These are phyloP conservation scores for Hirundichthys speculiger DNA, from an alignment of 2,113 vertebrate species.

Conservation along the genomic window DNA sequence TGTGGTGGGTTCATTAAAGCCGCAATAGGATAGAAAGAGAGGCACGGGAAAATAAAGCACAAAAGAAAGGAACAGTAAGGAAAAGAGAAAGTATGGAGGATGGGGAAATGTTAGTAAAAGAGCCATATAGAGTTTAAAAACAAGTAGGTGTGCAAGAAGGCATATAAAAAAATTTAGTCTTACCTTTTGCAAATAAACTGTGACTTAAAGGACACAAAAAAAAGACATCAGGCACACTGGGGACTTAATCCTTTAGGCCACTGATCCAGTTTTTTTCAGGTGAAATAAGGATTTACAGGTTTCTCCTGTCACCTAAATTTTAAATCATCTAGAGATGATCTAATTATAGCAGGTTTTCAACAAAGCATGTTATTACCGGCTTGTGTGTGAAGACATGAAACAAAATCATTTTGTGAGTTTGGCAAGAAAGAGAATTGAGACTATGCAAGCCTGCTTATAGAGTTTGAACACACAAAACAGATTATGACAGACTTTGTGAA, in stretches of 20 bases:
- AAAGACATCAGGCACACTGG: slow-evolving; percentile 39
- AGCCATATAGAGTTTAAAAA: slow-evolving; percentile 10
- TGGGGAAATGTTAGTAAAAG: slow-evolving; percentile 21
- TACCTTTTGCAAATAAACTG: slow-evolving; percentile 73
- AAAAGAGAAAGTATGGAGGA: slow-evolving; percentile 17
- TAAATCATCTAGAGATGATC: slow-evolving; percentile 20
- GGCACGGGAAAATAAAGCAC: background rate
- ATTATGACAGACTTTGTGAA: slow-evolving; percentile 53
- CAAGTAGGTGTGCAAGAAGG: slow-evolving; percentile 14
- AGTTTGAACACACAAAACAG: slow-evolving; percentile 39
- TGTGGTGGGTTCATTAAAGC: slow-evolving; percentile 35
- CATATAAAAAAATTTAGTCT: slow-evolving; percentile 66
- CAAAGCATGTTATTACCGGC: slow-evolving; percentile 42
- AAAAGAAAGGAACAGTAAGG: background rate
- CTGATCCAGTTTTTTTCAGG: slow-evolving; percentile 6
- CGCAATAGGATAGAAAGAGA: slow-evolving; percentile 23
- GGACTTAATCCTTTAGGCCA: background rate
- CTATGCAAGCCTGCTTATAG: background rate
- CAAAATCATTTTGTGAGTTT: background rate
- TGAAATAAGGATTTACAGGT: no score
- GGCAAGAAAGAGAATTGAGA: background rate
- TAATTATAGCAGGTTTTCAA: slow-evolving; percentile 35
- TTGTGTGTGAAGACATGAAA: slow-evolving; percentile 24
- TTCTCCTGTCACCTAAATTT: no score
- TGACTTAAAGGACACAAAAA: slow-evolving; percentile 51